phyloP scores from a whole-genome alignment of 2,888 invertebrate species.

The Philonicus albiceps region DNA sequence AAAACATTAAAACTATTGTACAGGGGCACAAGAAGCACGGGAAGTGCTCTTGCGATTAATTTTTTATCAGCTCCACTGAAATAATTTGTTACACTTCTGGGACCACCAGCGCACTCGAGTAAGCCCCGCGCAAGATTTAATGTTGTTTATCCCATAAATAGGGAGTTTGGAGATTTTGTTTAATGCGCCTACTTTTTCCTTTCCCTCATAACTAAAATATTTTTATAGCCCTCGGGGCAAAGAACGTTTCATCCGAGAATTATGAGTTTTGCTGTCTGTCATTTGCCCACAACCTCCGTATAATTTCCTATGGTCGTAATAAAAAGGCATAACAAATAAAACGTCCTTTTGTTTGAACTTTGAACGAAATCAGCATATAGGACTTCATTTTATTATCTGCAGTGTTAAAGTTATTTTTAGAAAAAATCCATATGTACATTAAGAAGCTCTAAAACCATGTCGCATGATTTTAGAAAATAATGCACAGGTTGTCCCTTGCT shows the following conservation, averaged over 20 bases:
- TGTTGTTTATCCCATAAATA: neutral
- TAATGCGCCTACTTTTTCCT: neutral
- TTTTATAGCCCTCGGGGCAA: neutral
- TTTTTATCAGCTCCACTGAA: neutral
- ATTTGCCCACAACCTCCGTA: neutral
- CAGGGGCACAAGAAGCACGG: neutral
- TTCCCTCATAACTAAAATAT: neutral
- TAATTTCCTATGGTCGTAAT: neutral
- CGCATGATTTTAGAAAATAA: neutral
- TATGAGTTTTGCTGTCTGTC: neutral
- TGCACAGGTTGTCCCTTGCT: neutral
- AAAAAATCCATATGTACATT: neutral
- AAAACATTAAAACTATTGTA: neutral
- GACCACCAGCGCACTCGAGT: neutral
- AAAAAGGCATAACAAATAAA: neutral
- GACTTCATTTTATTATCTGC: neutral
- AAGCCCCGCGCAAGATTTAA: neutral
- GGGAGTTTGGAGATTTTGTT: neutral
- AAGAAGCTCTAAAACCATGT: neutral
- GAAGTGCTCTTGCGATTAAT: neutral
- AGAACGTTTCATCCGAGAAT: neutral
- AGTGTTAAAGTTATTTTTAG: neutral
- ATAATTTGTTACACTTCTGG: conserved; percentile 1
- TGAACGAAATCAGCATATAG: neutral
- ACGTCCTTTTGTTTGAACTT: neutral